Percentiles rank a stretch among this genome's conserved stretches.
phyloP scores from a whole-genome alignment of 2,113 vertebrate species.

The Istiophorus platypterus region DNA sequence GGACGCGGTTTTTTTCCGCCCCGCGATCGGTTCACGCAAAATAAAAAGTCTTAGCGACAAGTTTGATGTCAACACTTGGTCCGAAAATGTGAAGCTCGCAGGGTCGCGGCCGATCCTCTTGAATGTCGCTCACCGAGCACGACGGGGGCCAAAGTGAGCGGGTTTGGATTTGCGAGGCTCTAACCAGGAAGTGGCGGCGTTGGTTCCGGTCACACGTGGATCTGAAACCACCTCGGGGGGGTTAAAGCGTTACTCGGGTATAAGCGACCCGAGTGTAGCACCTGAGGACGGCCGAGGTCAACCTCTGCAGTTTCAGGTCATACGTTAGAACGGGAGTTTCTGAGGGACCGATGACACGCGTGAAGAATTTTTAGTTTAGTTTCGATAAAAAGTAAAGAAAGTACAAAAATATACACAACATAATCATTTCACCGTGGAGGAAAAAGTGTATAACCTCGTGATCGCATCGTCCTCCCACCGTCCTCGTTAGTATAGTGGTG shows the following conservation, averaged over 20 bases:
- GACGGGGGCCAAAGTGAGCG: neutral
- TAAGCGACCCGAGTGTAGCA: neutral
- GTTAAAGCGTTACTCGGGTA: neutral
- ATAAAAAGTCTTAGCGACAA: neutral
- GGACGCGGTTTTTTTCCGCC: no score
- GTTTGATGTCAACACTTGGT: slow-evolving; percentile 17
- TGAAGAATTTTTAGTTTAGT: no score
- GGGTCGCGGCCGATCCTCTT: neutral
- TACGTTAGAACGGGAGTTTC: no score
- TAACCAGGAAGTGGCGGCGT: slow-evolving; percentile 19
- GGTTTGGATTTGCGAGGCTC: slow-evolving; percentile 21
- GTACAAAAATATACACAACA: neutral
- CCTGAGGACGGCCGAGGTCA: no score
- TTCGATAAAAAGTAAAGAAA: no score
- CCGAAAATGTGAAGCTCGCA: neutral
- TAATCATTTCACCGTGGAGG: neutral
- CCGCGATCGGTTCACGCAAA: slow-evolving; percentile 3
- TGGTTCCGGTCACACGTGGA: slow-evolving; percentile 16
- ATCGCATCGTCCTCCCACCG: no score
- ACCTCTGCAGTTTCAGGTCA: no score
- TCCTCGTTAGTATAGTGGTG: no score
- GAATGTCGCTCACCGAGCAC: slow-evolving; percentile 9
- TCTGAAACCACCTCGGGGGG: slow-evolving; percentile 7
- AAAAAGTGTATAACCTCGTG: no score
- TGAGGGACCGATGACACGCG: no score